Evolutionary conservation across 2,113 vertebrate genomes (phyloP).

Genomic region (Mastomys coucha): DNA sequence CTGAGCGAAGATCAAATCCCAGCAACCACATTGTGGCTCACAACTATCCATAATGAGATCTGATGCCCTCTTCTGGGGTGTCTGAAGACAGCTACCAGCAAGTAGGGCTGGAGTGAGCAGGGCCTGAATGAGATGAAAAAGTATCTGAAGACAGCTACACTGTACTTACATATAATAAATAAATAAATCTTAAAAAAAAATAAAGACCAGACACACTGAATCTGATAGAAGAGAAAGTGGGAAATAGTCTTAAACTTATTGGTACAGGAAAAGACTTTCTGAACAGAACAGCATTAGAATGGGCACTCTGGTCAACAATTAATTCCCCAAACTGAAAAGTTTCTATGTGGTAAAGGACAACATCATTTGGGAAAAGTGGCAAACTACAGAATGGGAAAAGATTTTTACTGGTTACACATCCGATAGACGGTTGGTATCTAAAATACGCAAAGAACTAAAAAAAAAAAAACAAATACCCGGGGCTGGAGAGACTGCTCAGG

Average conservation of each 20-base stretch:
- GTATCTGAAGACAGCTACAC: too few relatives aligned
- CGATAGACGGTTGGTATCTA: not conserved
- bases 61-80: too few relatives aligned
- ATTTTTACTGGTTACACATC: not conserved
- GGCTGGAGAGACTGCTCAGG: too few relatives aligned
- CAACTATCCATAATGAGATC: too few relatives aligned
- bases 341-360: not conserved
- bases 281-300: not conserved
- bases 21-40: too few relatives aligned
- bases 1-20: too few relatives aligned
- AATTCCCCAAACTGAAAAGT: not conserved
- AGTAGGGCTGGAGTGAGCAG: too few relatives aligned
- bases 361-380: not conserved
- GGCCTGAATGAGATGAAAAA: too few relatives aligned
- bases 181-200: too few relatives aligned
- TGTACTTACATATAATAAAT: too few relatives aligned
- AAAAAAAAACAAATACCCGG: not conserved
- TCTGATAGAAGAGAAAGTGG: not conserved
- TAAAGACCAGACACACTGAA: not conserved
- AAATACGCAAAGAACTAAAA: not conserved
- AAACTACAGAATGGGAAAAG: not conserved
- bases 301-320: not conserved
- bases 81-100: too few relatives aligned
- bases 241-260: not conserved
- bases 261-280: not conserved